Evolutionary conservation across 2,113 vertebrate species (phyloP).

Genomic region (Bujurquina vittata): DNA sequence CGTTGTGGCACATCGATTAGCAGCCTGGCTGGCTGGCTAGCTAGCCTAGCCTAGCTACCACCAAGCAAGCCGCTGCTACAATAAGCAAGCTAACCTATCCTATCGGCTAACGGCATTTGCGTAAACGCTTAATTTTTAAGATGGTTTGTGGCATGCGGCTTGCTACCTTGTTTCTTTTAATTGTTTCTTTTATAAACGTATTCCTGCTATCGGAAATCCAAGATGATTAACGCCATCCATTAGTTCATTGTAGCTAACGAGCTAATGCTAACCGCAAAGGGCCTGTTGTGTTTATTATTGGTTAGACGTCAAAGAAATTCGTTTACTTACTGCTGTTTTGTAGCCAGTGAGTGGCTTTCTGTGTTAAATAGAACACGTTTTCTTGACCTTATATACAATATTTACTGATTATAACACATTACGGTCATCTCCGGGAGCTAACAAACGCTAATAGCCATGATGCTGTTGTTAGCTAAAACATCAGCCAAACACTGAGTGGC

Average conservation of each 20-base stretch:
- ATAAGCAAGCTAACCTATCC: constrained; percentile 11
- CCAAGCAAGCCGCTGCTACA: constrained; percentile 25
- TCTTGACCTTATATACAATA: not conserved
- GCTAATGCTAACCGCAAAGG: constrained; percentile 54
- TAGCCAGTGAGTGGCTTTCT: accelerated
- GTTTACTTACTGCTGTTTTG: not conserved
- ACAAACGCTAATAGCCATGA: constrained; percentile 45
- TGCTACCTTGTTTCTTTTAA: accelerated
- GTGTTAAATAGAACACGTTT: accelerated
- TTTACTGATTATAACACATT: not conserved
- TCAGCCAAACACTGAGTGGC: constrained; percentile 66
- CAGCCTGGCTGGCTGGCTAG: not conserved
- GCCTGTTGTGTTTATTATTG: constrained; percentile 68
- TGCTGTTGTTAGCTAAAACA: constrained; percentile 65
- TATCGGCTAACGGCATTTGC: not conserved
- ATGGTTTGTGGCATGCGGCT: not conserved
- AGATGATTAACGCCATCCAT: not conserved
- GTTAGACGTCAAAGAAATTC: constrained; percentile 36
- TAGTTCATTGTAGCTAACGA: constrained; percentile 3
- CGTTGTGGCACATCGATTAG: constrained; percentile 4
- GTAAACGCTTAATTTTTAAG: not conserved
- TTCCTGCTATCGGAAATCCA: not conserved
- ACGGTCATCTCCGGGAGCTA: constrained; percentile 19
- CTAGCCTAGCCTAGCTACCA: not conserved
- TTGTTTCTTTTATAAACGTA: not conserved